Conservation (phyloP, 2,888 invertebrate species). For the Diplolepis rosae region DNA sequence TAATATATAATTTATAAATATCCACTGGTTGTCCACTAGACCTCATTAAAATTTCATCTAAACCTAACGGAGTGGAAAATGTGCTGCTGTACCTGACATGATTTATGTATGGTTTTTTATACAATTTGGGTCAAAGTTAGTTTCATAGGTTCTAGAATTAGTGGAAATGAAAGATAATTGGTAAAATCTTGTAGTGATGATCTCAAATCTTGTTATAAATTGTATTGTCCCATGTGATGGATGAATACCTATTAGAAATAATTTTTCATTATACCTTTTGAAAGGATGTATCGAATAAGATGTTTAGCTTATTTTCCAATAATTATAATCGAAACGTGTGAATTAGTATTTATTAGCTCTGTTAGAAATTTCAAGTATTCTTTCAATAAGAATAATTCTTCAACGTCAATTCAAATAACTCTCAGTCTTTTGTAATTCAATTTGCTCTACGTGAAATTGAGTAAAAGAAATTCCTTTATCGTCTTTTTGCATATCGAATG, state of each 20-base stretch:
- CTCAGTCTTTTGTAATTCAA: not conserved
- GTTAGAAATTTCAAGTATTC: not conserved
- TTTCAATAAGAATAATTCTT: not conserved
- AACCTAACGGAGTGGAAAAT: slow-evolving; percentile 1
- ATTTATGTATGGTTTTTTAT: slow-evolving; percentile 10
- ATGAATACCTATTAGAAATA: not conserved
- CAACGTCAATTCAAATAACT: not conserved
- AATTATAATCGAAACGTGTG: not conserved
- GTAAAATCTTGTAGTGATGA: too few species aligned
- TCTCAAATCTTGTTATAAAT: not conserved
- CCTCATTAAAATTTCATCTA: not conserved
- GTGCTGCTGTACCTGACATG: slow-evolving; percentile 23
- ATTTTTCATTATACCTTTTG: not conserved
- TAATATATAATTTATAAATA: not conserved
- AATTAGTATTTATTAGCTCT: not conserved
- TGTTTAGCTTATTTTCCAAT: too few species aligned
- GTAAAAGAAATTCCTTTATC: not conserved
- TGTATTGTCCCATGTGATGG: not conserved
- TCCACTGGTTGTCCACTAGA: slow-evolving; percentile 22
- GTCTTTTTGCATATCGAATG: not conserved
- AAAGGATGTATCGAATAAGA: too few species aligned
- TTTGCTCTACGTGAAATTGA: not conserved
- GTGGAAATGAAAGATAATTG: not conserved
- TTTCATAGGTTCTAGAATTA: not conserved
- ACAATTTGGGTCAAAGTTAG: not conserved